phyloP scores from a whole-genome alignment of 2,888 invertebrate species.

The Sarcophaga rosellei region DNA sequence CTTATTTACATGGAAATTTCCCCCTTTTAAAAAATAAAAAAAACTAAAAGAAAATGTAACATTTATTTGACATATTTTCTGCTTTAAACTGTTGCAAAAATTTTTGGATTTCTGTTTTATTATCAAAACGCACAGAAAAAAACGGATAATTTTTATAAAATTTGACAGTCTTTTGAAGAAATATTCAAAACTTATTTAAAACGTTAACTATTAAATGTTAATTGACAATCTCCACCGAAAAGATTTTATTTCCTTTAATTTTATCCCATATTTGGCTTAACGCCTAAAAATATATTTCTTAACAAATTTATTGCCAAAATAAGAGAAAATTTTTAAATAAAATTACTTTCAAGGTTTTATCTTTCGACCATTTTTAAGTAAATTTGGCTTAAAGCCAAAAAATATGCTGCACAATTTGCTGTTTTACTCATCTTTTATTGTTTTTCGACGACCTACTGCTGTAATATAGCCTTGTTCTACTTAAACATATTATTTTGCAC shows the following conservation, averaged over 20 bases:
- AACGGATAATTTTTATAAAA: no score
- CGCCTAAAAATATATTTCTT: neutral
- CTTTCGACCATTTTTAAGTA: neutral
- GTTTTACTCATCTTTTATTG: neutral
- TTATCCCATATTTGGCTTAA: constrained; percentile 9
- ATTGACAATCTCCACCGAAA: no score
- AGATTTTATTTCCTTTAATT: neutral
- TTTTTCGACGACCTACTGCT: constrained; percentile 33
- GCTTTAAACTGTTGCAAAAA: no score
- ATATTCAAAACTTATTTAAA: no score
- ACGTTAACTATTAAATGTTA: no score
- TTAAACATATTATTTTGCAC: constrained; percentile 68
- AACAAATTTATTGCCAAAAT: neutral
- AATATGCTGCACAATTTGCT: constrained; percentile 55
- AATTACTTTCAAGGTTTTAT: constrained; percentile 52
- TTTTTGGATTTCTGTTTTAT: no score
- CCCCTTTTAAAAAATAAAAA: neutral
- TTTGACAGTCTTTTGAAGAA: no score
- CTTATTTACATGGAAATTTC: neutral
- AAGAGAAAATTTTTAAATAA: constrained; percentile 29
- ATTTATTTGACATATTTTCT: no score
- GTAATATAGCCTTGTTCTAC: constrained; percentile 69
- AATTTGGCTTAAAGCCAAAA: constrained; percentile 69
- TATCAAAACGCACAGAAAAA: no score
- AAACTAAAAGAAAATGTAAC: no score